These are phyloP conservation scores for Siderastrea siderea DNA, from an alignment of 92 coral and sea anemone genomes.

Conservation along the genomic window DNA sequence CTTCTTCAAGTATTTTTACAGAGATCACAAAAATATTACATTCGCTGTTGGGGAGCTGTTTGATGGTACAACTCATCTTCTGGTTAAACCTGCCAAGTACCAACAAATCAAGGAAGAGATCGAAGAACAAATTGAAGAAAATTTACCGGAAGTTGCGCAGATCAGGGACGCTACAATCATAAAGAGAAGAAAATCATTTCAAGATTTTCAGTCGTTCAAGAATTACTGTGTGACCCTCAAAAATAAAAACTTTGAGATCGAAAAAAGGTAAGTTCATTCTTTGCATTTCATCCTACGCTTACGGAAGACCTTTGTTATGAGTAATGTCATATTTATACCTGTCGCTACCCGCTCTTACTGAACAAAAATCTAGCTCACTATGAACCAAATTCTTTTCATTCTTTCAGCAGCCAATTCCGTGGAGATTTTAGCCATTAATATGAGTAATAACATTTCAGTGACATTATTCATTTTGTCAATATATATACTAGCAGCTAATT, in stretches of 20 bases:
- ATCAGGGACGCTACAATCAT: background rate
- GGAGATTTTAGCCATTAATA: no score
- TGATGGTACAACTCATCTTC: constrained; percentile 60
- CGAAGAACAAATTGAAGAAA: constrained; percentile 30
- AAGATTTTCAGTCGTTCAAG: constrained; percentile 24
- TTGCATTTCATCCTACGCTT: background rate
- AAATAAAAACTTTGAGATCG: constrained; percentile 25
- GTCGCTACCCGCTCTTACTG: no score
- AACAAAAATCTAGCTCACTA: no score
- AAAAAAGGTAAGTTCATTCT: constrained; percentile 28
- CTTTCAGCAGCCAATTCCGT: no score
- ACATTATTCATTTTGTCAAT: no score
- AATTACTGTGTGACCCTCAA: constrained; percentile 12
- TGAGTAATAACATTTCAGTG: no score
- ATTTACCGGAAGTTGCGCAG: constrained; percentile 46
- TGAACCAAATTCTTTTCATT: no score
- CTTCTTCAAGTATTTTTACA: constrained; percentile 59
- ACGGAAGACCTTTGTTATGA: no score
- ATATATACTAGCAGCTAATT: no score
- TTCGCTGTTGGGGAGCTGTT: constrained; percentile 60
- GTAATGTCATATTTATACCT: no score
- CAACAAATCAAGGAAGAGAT: constrained; percentile 60
- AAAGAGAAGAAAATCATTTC: constrained; percentile 16
- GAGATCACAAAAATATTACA: constrained; percentile 36
- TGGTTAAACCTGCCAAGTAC: constrained; percentile 51